Conservation (phyloP, 2,888 invertebrate genomes). For the Stegana nigrithorax region DNA sequence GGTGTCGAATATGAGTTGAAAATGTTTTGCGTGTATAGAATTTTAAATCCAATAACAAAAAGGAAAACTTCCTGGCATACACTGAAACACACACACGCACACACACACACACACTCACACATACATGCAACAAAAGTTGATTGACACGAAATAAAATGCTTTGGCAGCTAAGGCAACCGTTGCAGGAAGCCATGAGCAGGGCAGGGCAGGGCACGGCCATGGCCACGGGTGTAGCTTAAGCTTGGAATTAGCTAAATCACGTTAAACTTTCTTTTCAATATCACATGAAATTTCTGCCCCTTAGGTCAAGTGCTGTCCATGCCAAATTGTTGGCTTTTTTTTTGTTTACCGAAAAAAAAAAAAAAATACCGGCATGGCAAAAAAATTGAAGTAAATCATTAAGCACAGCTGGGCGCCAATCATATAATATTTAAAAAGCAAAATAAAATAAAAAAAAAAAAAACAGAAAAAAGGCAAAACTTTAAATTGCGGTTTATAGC, state of each 20-base stretch:
- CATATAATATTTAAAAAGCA: neutral
- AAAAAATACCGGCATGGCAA: neutral
- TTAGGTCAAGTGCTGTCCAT: no score
- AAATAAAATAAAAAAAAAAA: neutral
- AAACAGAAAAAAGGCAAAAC: neutral
- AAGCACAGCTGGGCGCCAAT: constrained; percentile 5
- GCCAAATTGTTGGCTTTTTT: no score
- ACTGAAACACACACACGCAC: no score
- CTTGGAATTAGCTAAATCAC: no score
- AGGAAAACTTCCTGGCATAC: neutral
- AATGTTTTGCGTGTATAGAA: neutral
- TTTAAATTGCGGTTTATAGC: neutral
- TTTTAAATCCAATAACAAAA: neutral
- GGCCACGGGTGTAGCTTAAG: no score
- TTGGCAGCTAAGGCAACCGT: no score
- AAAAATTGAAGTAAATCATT: neutral
- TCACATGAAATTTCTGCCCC: no score
- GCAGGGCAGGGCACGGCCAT: no score
- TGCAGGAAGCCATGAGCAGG: no score
- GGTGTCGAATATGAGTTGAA: neutral
- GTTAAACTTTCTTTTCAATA: no score
- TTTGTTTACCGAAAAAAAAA: no score
- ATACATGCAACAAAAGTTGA: neutral
- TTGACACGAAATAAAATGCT: neutral
- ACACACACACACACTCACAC: no score